Evolutionary conservation across 2,888 invertebrate species (phyloP).

Genomic region (Electrophaes corylata): DNA sequence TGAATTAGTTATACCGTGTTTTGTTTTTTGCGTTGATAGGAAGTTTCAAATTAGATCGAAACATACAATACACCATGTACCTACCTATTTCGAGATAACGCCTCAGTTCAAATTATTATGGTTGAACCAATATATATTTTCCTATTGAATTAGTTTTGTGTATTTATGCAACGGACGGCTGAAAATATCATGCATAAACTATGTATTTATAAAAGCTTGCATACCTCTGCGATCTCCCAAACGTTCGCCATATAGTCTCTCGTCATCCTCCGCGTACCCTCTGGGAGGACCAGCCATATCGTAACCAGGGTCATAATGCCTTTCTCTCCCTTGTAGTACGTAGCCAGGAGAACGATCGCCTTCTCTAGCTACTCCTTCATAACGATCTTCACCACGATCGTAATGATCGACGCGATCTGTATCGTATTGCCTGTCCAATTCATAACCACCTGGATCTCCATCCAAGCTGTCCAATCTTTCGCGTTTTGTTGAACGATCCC

Average conservation of each 20-base stretch:
- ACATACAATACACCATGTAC: no score
- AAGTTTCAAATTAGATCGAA: no score
- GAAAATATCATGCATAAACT: no score
- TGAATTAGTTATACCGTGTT: no score
- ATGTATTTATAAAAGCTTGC: slow-evolving; percentile 49
- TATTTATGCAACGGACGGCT: no score
- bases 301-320: slow-evolving; percentile 77
- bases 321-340: slow-evolving; percentile 67
- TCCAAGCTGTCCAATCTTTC: slow-evolving; percentile 77
- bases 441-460: slow-evolving; percentile 78
- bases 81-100: no score
- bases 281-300: slow-evolving; percentile 76
- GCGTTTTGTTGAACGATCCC: slow-evolving; percentile 80
- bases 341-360: slow-evolving; percentile 77
- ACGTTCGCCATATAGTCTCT: slow-evolving; percentile 79
- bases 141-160: no score
- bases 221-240: slow-evolving; percentile 77
- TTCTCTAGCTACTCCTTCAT: slow-evolving; percentile 70
- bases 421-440: slow-evolving; percentile 77
- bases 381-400: slow-evolving; percentile 75
- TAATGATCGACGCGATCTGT: slow-evolving; percentile 81
- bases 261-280: slow-evolving; percentile 81
- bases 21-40: no score
- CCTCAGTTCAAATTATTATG: no score
- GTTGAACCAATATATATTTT: no score